Evolutionary conservation across 2,888 invertebrate genomes (phyloP).

Genomic region (Saturnia pavonia): DNA sequence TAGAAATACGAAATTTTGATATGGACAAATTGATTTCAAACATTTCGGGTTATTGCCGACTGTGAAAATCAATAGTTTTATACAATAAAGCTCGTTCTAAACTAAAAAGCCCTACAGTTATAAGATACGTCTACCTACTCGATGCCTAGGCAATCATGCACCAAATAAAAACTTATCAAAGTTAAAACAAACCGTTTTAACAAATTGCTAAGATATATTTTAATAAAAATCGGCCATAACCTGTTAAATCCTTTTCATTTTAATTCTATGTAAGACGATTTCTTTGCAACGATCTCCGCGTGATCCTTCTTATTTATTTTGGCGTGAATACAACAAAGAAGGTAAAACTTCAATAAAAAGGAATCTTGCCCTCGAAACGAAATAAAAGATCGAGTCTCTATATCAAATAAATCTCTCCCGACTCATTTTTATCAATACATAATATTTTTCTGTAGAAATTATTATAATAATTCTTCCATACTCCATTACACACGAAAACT

Average conservation of each 20-base stretch:
- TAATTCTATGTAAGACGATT: slow-evolving; percentile 3
- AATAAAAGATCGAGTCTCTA: slow-evolving; percentile 21
- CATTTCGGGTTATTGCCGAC: no score
- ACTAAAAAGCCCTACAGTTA: background rate
- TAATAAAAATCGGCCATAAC: background rate
- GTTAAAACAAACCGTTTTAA: background rate
- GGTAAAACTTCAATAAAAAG: slow-evolving; percentile 18
- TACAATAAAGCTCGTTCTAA: background rate
- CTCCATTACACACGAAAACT: slow-evolving; percentile 59
- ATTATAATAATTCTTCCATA: slow-evolving; percentile 63
- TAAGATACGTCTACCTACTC: background rate
- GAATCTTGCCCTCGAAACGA: slow-evolving; percentile 15
- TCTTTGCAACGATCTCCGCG: slow-evolving; percentile 2
- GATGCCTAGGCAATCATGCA: background rate
- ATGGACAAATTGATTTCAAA: no score
- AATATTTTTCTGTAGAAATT: slow-evolving; percentile 55
- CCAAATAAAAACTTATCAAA: background rate
- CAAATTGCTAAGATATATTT: background rate
- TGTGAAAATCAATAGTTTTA: no score
- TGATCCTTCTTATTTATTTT: slow-evolving; percentile 10
- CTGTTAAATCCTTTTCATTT: background rate
- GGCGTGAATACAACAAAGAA: slow-evolving; percentile 16
- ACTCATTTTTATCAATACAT: slow-evolving; percentile 42
- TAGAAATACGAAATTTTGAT: no score
- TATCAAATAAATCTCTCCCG: slow-evolving; percentile 46